Evolutionary conservation across 2,797 vertebrate genomes (phyloP).

Genomic region (Pseudochirops cupreus): DNA sequence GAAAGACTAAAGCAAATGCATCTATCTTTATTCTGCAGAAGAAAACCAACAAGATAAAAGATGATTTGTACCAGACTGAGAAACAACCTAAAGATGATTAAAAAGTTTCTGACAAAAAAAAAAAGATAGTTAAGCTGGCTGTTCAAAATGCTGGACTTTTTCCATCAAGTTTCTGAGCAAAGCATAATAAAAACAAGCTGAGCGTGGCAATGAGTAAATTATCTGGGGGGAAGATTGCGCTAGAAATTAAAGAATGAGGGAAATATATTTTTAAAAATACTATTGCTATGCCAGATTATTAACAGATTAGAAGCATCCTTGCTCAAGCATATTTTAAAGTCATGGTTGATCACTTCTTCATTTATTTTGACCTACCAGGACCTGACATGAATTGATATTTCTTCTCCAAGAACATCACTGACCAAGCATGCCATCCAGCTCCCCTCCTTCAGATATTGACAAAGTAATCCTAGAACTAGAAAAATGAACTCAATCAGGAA

Average conservation of each 20-base stretch:
- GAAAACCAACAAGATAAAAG: constrained; percentile 8
- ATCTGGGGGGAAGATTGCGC: neutral
- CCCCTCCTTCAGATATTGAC: neutral
- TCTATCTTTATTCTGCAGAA: constrained; percentile 37
- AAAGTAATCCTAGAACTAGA: constrained; percentile 1
- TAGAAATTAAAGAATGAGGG: constrained; percentile 9
- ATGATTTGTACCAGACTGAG: neutral
- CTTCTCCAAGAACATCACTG: constrained; percentile 3
- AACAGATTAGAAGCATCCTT: constrained; percentile 28
- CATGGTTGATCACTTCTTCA: constrained; percentile 6
- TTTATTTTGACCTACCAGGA: constrained; percentile 8
- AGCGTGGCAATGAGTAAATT: constrained; percentile 18
- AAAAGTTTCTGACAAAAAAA: neutral
- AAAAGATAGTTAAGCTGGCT: neutral
- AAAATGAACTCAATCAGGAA: constrained; percentile 23
- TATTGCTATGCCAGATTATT: constrained; percentile 12
- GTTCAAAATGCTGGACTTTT: constrained; percentile 13
- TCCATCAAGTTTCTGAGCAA: constrained; percentile 48
- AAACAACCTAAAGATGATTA: neutral
- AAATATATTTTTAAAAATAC: constrained; percentile 24
- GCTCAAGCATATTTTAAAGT: constrained; percentile 28
- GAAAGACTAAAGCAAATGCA: neutral
- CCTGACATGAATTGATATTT: constrained; percentile 32
- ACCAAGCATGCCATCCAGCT: neutral
- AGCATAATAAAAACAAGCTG: neutral